phyloP scores from a whole-genome alignment of 2,113 vertebrate genomes.

The Microtus oregoni region DNA sequence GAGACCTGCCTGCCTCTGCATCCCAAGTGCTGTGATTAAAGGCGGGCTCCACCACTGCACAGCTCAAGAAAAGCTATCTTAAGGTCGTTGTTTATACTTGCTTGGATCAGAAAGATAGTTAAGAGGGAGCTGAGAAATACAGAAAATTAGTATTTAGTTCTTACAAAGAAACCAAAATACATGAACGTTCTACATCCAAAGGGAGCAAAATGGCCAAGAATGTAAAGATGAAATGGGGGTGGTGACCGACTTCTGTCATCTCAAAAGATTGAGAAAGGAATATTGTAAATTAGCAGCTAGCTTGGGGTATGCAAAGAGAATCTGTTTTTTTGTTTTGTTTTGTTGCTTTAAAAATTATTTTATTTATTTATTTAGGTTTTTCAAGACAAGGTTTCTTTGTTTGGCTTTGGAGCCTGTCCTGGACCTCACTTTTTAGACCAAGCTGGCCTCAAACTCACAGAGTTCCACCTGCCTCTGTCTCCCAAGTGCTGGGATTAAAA shows the following conservation, averaged over 20 bases:
- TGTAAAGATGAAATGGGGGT: neutral
- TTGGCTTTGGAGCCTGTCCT: too few relatives aligned
- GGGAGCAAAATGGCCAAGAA: neutral
- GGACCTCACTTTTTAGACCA: too few relatives aligned
- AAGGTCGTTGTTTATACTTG: neutral
- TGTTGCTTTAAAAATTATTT: neutral
- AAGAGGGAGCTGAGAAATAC: neutral
- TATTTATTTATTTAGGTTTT: too few relatives aligned
- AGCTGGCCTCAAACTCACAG: too few relatives aligned
- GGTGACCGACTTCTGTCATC: neutral
- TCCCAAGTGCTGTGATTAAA: too few relatives aligned
- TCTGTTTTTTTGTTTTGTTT: neutral
- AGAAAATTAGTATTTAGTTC: neutral
- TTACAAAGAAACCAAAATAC: neutral
- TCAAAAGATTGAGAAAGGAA: neutral
- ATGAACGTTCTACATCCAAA: neutral
- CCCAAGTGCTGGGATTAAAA: too few relatives aligned
- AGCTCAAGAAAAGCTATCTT: neutral
- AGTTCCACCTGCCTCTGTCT: too few relatives aligned
- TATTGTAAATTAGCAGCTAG: neutral
- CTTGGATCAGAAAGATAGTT: neutral
- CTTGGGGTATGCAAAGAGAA: neutral
- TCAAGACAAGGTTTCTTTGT: too few relatives aligned
- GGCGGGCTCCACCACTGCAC: too few relatives aligned
- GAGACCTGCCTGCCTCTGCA: too few relatives aligned